Conservation (phyloP, 2,113 vertebrate genomes). For the Hippolais icterina region DNA sequence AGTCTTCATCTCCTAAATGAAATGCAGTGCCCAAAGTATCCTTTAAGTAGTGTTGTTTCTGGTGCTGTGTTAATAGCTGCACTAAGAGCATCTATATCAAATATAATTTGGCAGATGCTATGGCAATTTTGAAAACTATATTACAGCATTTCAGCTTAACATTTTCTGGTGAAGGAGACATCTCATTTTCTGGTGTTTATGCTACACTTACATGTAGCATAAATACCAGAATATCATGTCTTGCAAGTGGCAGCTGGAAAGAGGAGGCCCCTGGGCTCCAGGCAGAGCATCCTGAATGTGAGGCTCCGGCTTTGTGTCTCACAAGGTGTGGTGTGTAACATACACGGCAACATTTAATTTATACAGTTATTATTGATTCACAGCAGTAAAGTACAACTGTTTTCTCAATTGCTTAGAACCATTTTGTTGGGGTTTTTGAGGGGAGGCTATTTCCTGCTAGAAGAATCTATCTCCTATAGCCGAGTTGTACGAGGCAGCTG, state of each 20-base stretch:
- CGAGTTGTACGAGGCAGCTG: neutral
- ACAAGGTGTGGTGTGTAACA: neutral
- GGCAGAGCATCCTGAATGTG: neutral
- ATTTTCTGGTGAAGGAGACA: neutral
- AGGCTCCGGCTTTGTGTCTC: slow-evolving; percentile 2
- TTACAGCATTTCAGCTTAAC: neutral
- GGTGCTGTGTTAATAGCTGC: neutral
- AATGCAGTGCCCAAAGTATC: neutral
- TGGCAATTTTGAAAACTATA: neutral
- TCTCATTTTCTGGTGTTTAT: neutral
- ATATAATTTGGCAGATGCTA: neutral
- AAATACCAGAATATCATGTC: neutral
- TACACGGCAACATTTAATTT: slow-evolving; percentile 22
- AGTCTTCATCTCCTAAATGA: neutral
- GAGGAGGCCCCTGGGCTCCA: neutral
- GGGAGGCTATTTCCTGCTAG: slow-evolving; percentile 20
- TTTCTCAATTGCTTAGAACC: slow-evolving; percentile 40
- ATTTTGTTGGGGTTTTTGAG: slow-evolving; percentile 29
- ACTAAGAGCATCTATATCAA: neutral
- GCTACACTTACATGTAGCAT: neutral
- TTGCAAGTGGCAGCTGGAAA: neutral
- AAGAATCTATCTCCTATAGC: neutral
- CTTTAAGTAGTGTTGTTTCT: neutral
- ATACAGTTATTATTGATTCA: slow-evolving; percentile 38
- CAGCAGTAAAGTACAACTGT: slow-evolving; percentile 2